These are phyloP conservation scores for Heliornis fulica DNA, from an alignment of 2,113 vertebrate species.

Conservation along the genomic window DNA sequence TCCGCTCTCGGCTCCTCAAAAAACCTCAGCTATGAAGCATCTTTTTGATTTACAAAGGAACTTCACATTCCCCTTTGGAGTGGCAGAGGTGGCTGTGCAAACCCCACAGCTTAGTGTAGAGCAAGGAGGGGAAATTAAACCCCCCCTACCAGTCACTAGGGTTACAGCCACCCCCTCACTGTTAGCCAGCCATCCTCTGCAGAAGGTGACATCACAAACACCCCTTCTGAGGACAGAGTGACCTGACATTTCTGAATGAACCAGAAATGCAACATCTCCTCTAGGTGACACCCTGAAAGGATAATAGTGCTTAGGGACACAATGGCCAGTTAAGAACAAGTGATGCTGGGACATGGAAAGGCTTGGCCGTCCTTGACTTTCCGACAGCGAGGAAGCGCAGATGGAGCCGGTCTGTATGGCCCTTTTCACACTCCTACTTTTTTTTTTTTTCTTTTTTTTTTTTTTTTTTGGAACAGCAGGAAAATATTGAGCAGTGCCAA, in stretches of 20 bases:
- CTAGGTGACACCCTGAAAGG: slow-evolving; percentile 48
- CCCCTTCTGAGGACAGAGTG: neutral
- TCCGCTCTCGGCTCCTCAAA: neutral
- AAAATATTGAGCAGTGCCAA: slow-evolving; percentile 50
- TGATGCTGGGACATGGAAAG: neutral
- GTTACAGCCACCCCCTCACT: no score
- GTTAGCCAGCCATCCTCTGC: neutral
- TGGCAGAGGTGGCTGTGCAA: neutral
- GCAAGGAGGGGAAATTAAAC: neutral
- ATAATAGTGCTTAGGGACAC: slow-evolving; percentile 31
- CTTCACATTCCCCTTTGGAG: neutral
- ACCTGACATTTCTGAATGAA: neutral
- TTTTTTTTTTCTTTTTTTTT: neutral
- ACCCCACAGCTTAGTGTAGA: neutral
- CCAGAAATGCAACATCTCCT: neutral
- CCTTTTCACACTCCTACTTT: neutral
- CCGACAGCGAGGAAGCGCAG: slow-evolving; percentile 36
- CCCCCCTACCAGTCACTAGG: no score
- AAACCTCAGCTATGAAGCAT: neutral
- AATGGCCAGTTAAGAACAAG: slow-evolving; percentile 43
- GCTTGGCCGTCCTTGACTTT: slow-evolving; percentile 39
- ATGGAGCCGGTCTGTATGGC: slow-evolving; percentile 26
- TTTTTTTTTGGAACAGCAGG: slow-evolving; percentile 35
- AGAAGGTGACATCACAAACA: neutral
- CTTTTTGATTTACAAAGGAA: neutral